phyloP scores from a whole-genome alignment of 2,888 invertebrate species.

The Torymus auratus region DNA sequence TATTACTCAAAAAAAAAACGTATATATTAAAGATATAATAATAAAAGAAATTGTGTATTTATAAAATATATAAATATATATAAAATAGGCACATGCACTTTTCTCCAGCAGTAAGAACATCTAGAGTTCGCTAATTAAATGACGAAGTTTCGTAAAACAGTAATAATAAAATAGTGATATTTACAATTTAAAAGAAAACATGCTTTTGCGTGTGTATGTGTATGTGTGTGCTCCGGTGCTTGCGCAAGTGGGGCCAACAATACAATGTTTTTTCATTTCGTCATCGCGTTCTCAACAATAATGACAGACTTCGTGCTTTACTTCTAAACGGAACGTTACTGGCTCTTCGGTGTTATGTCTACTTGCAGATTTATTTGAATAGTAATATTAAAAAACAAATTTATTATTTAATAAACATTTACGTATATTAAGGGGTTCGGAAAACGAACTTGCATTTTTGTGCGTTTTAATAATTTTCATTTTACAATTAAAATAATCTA shows the following conservation, averaged over 20 bases:
- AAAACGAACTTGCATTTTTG: background rate
- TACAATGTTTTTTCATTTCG: conserved; percentile 21
- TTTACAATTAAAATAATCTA: background rate
- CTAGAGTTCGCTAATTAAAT: conserved; percentile 33
- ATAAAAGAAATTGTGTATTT: conserved; percentile 31
- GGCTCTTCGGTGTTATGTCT: conserved; percentile 41
- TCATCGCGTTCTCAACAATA: conserved; percentile 19
- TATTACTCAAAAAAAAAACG: conserved; percentile 49
- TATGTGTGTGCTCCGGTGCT: conserved; percentile 42
- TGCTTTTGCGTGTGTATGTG: conserved; percentile 64
- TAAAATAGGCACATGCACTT: conserved; percentile 56
- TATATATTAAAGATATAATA: conserved; percentile 22
- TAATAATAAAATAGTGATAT: conserved; percentile 66
- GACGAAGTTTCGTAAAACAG: conserved; percentile 26
- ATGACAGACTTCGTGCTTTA: conserved; percentile 39
- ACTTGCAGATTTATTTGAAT: no score
- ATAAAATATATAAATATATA: conserved; percentile 26
- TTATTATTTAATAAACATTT: background rate
- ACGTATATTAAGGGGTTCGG: conserved; percentile 31
- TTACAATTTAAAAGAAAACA: conserved; percentile 65
- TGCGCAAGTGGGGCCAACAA: conserved; percentile 26
- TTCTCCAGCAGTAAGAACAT: conserved; percentile 47
- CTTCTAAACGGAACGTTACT: conserved; percentile 40
- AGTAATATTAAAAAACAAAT: no score
- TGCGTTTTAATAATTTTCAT: background rate